A percentile compares a stretch with the other conserved stretches of the same genome.
These are phyloP conservation scores for Rhinella marina DNA, from an alignment of 2,797 vertebrate genomes.

Conservation along the genomic window DNA sequence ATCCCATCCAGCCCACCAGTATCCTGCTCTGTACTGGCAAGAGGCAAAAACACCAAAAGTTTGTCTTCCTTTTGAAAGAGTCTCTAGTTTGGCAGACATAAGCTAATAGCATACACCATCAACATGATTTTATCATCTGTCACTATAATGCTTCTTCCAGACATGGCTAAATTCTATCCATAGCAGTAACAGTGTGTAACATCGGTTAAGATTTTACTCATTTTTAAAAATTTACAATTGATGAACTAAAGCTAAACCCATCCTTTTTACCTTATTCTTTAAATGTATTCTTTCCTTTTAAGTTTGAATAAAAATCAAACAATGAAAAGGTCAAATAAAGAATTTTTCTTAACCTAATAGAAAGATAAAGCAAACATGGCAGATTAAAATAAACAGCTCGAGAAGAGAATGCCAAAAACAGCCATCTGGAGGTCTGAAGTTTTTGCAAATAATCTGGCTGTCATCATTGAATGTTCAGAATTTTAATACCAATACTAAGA, in stretches of 20 bases:
- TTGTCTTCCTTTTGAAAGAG: no score
- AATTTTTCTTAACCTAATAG: not conserved
- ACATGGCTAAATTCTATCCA: not conserved
- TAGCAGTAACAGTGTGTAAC: not conserved
- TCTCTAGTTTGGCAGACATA: no score
- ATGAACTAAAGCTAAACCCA: not conserved
- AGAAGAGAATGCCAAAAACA: not conserved
- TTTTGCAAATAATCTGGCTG: not conserved
- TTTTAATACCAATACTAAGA: not conserved
- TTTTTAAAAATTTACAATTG: not conserved
- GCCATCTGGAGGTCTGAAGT: not conserved
- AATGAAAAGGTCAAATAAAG: conserved; percentile 20
- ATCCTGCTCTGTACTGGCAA: no score
- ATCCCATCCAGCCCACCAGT: no score
- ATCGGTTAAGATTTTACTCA: not conserved
- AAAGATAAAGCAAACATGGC: conserved; percentile 9
- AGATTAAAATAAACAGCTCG: not conserved
- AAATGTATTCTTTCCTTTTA: not conserved
- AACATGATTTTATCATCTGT: no score
- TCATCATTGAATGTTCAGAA: not conserved
- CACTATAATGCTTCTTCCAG: not conserved
- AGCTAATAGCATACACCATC: no score
- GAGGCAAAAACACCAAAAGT: no score
- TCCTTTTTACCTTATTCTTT: not conserved
- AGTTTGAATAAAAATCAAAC: conserved; percentile 8